Percentiles rank a stretch among this genome's conserved stretches.
Evolutionary conservation across 1,140 invertebrate species (phyloP).

Genomic region (Akabosia matsudoensis): DNA sequence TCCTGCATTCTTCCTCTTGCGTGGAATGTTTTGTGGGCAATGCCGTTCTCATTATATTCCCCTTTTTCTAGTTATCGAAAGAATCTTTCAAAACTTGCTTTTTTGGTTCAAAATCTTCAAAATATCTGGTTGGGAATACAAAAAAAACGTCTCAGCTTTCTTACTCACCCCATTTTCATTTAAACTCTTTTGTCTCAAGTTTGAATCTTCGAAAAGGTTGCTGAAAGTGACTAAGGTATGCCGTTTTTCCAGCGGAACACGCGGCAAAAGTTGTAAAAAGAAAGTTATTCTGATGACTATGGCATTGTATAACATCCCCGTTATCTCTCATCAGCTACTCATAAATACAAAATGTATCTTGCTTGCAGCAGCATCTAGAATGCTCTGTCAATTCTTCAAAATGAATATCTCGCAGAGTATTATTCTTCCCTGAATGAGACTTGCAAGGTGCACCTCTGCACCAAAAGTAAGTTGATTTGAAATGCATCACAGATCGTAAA

Average conservation of each 20-base stretch:
- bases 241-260: background rate
- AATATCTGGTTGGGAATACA: background rate
- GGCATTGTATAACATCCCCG: background rate
- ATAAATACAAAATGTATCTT: background rate
- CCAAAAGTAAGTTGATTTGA: slow-evolving; percentile 4
- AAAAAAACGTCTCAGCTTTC: too few relatives aligned
- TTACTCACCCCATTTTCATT: too few relatives aligned
- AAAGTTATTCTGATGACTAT: too few relatives aligned
- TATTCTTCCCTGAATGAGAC: background rate
- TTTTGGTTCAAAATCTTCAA: background rate
- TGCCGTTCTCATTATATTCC: background rate
- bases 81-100: background rate
- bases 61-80: background rate
- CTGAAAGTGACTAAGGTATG: background rate
- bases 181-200: background rate
- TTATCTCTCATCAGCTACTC: background rate
- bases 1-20: background rate
- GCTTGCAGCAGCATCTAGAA: background rate
- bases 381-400: background rate
- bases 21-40: too few relatives aligned
- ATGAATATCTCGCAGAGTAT: background rate
- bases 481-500: background rate
- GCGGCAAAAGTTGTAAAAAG: too few relatives aligned
- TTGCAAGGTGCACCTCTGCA: background rate
- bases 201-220: too few relatives aligned